Evolutionary conservation across 2,888 invertebrate species (phyloP).

Genomic region (Apotomis turbidana): DNA sequence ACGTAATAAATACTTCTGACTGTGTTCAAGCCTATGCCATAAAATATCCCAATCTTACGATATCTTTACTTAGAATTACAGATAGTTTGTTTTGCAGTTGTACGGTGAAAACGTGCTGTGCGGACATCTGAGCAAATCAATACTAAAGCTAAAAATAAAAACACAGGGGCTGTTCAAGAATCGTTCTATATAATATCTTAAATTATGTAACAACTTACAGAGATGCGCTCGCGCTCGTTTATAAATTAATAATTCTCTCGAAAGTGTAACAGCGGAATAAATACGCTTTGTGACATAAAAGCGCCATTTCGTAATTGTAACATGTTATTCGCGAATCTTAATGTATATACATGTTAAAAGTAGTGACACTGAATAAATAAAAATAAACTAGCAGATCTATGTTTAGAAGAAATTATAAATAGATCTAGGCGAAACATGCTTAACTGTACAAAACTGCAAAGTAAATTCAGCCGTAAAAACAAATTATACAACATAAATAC

Average conservation of each 20-base stretch:
- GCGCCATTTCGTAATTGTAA: slow-evolving; percentile 33
- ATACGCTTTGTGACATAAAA: slow-evolving; percentile 42
- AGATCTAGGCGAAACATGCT: slow-evolving; percentile 28
- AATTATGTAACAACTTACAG: slow-evolving; percentile 70
- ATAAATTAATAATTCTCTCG: slow-evolving; percentile 40
- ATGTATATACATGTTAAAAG: slow-evolving; percentile 47
- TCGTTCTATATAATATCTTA: slow-evolving; percentile 76
- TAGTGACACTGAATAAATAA: slow-evolving; percentile 46
- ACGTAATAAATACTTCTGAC: too few species aligned
- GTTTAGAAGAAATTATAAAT: slow-evolving; percentile 25
- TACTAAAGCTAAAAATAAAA: slow-evolving; percentile 52
- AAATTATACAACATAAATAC: slow-evolving; percentile 77
- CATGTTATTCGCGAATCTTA: slow-evolving; percentile 34
- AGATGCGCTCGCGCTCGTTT: slow-evolving; percentile 60
- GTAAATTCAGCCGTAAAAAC: slow-evolving; percentile 72
- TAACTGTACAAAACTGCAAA: slow-evolving; percentile 71
- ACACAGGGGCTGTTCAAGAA: slow-evolving; percentile 64
- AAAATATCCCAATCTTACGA: too few species aligned
- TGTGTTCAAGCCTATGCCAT: too few species aligned
- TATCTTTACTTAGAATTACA: not conserved
- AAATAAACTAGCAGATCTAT: slow-evolving; percentile 80
- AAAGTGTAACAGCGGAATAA: slow-evolving; percentile 38
- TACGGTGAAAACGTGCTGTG: slow-evolving; percentile 22
- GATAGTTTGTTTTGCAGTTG: slow-evolving; percentile 28
- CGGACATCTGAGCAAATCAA: slow-evolving; percentile 31